Evolutionary conservation across 2,113 vertebrate species (phyloP).

Genomic region (Hippotragus niger): DNA sequence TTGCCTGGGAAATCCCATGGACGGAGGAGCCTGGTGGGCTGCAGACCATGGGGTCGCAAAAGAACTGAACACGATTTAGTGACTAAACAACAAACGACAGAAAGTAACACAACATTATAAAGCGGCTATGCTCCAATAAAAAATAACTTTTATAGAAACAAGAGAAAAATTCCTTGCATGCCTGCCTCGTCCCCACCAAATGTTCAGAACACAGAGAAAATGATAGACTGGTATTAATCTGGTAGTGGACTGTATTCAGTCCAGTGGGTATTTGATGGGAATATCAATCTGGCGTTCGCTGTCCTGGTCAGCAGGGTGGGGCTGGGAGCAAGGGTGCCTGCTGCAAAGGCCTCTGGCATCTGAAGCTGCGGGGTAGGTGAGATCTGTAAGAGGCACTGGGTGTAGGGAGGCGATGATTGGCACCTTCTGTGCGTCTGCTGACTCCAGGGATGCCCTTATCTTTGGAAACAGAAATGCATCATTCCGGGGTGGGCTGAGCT

Average conservation of each 20-base stretch:
- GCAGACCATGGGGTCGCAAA: neutral
- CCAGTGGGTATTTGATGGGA: neutral
- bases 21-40: neutral
- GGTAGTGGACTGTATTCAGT: neutral
- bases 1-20: neutral
- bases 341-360: neutral
- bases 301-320: neutral
- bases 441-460: neutral
- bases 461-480: constrained; percentile 13
- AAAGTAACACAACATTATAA: neutral
- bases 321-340: neutral
- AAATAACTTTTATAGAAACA: neutral
- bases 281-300: neutral
- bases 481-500: neutral
- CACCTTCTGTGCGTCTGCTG: neutral
- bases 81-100: neutral
- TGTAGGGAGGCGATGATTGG: neutral
- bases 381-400: neutral
- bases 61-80: neutral
- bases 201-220: neutral
- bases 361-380: neutral
- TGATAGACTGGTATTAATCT: neutral
- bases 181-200: neutral
- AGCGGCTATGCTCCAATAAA: accelerated
- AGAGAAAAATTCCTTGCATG: neutral